These are phyloP conservation scores for Coluber constrictor DNA, from an alignment of 2,797 vertebrate genomes.

Conservation along the genomic window DNA sequence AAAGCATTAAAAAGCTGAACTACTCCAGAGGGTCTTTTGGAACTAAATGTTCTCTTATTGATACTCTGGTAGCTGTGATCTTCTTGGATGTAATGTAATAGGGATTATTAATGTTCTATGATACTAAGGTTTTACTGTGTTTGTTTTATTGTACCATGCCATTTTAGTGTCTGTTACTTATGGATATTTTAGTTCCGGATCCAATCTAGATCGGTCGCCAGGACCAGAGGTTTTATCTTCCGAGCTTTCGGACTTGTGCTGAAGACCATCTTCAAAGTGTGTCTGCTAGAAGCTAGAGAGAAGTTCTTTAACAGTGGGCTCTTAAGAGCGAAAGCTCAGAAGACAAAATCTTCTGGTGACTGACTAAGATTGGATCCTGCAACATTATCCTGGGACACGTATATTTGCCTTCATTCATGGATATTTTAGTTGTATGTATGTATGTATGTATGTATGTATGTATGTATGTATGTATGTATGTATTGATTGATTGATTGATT, in stretches of 20 bases:
- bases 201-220: not conserved
- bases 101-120: not conserved
- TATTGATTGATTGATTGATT: no score
- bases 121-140: not conserved
- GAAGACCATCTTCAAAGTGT: not conserved
- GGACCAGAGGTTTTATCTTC: not conserved
- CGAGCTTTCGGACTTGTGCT: not conserved
- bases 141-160: not conserved
- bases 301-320: no score
- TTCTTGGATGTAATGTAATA: not conserved
- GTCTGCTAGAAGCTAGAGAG: not conserved
- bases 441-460: no score
- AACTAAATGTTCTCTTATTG: not conserved
- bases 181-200: not conserved
- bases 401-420: not conserved
- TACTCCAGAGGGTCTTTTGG: not conserved
- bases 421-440: not conserved
- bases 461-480: no score
- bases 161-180: not conserved
- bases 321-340: not conserved
- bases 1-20: not conserved
- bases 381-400: no score
- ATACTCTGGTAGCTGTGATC: not conserved
- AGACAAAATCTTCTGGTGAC: not conserved
- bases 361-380: not conserved